Base-by-base conservation (phyloP, 2,888 invertebrate species). In the Allophyes oxyacanthae region DNA sequence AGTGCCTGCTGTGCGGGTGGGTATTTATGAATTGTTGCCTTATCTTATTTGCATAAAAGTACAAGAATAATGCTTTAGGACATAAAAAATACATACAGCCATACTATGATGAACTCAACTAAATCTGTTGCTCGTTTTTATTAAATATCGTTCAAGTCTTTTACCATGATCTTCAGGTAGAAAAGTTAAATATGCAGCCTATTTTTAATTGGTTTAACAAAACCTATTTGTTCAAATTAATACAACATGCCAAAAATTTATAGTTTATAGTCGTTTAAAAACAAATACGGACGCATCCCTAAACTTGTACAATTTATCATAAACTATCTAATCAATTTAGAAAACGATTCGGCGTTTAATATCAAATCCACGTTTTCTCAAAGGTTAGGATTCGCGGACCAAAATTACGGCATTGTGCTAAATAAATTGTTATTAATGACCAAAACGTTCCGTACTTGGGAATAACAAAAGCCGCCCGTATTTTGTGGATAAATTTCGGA, bases 401-500 rank as follows among this genome's bases (percentile, higher is more conserved):
- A 77, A 90, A 88, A 89, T 90, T 88, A 88, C 87, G 89, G 88
- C 81, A 90, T 91, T 92, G 91, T 91, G 88, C 85, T 87, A 89
- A 92, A 92, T 92, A 92, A 92, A 94, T 93, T 91, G 90, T 94
- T 92, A 93, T 93, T 93, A 93, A 93, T 92, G 90, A 92, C 89
- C 86, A 81, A 83, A 90, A 87, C 89, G 87, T 82, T 88, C 85
- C 84, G 38, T 72, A 86, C 86, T 90, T 86, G 81, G 83, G 65
- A 77, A 83, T 87, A 83, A 87, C 90, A 91, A 89, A 87, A 83
- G 86, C 82, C 72, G 83, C 77, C 82, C 82, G 83, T 85, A 84
- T 87, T 89, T 89, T 84, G 84, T 73, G 83, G 85, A 87, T 88
- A 86, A 83, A 89, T 88, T 86, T 79, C 69, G 80, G 83, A 84